These are phyloP conservation scores for Lepidurus couesii DNA, from an alignment of 1,140 invertebrate genomes.

Conservation along the genomic window DNA sequence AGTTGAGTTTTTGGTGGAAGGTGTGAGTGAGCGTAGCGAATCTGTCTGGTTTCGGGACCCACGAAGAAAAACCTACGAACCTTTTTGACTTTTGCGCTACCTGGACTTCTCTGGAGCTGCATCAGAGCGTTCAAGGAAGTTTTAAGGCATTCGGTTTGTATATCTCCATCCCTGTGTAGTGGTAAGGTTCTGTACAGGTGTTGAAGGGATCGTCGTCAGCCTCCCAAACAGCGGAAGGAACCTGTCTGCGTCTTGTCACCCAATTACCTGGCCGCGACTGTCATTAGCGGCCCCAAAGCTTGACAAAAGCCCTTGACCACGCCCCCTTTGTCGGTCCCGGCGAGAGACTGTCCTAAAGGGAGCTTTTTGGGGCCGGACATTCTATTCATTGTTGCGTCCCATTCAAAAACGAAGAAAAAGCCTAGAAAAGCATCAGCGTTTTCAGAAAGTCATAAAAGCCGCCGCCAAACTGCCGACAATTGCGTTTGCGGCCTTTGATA, in stretches of 20 bases:
- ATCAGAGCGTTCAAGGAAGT: neutral
- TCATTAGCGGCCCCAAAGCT: neutral
- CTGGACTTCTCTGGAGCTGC: neutral
- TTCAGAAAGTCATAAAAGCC: neutral
- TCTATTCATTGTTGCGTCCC: conserved; percentile 14
- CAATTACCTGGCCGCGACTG: neutral
- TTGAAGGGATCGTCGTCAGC: conserved; percentile 6
- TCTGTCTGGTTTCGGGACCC: neutral
- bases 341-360: neutral
- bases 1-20: neutral
- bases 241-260: conserved; percentile 13
- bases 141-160: neutral
- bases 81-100: neutral
- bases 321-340: neutral
- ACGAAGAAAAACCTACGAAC: too few relatives aligned
- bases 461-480: neutral
- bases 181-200: neutral
- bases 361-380: conserved; percentile 13
- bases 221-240: conserved; percentile 21
- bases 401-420: neutral
- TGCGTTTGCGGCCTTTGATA: conserved; percentile 5
- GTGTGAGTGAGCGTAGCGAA: neutral
- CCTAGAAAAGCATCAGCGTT: neutral
- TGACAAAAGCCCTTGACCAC: neutral
- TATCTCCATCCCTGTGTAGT: neutral